Percentiles rank a stretch among this genome's conserved stretches.
phyloP scores from a whole-genome alignment of 2,888 invertebrate genomes.

The Lasioglossum figueresi region DNA sequence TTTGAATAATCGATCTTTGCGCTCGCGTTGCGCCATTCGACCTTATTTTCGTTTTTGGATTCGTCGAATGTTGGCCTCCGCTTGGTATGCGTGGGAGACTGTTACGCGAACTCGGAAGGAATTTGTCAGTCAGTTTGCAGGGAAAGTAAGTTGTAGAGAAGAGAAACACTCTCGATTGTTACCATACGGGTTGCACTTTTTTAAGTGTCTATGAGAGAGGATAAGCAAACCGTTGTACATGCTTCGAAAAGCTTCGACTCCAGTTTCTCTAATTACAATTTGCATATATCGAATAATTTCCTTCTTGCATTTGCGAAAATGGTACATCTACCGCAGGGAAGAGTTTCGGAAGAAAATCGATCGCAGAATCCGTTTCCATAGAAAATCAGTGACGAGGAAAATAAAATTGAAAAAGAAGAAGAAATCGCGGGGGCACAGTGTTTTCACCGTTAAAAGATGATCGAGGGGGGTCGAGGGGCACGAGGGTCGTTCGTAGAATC shows the following conservation, averaged over 20 bases:
- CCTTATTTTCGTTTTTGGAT: slow-evolving; percentile 44
- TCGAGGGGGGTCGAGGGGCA: slow-evolving; percentile 8
- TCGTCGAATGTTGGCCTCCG: neutral
- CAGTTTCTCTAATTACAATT: neutral
- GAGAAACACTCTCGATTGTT: neutral
- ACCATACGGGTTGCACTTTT: neutral
- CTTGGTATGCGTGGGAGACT: neutral
- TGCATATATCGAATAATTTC: neutral
- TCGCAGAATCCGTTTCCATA: neutral
- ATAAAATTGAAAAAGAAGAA: neutral
- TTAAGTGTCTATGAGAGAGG: neutral
- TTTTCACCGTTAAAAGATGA: slow-evolving; percentile 51
- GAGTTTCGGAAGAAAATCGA: neutral
- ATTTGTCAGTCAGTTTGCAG: neutral
- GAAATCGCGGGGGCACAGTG: neutral
- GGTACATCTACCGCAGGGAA: neutral
- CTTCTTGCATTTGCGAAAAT: neutral
- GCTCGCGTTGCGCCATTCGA: slow-evolving; percentile 43
- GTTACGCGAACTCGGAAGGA: neutral
- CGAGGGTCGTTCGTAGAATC: slow-evolving; percentile 60
- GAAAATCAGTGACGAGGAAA: neutral
- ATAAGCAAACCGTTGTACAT: neutral
- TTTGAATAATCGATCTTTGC: slow-evolving; percentile 61
- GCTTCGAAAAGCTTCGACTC: neutral
- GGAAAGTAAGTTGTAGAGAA: slow-evolving; percentile 2